phyloP scores from a whole-genome alignment of 2,113 vertebrate species.

The Prunella himalayana region DNA sequence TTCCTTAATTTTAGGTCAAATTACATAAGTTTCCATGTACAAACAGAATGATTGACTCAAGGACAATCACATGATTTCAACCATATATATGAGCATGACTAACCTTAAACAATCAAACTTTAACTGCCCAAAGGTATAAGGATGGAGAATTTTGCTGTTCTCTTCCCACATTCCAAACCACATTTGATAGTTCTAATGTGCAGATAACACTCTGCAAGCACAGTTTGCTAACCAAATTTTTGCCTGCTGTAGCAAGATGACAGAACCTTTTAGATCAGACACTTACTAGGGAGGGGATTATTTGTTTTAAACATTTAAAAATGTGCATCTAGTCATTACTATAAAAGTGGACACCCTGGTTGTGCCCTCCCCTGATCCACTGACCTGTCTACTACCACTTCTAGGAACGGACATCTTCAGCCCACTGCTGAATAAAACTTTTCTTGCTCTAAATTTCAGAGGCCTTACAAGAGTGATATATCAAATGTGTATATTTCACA shows the following conservation, averaged over 20 bases:
- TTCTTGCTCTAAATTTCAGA: neutral
- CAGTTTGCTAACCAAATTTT: neutral
- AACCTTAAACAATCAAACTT: neutral
- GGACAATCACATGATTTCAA: neutral
- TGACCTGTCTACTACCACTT: neutral
- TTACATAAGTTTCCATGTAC: neutral
- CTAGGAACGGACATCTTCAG: neutral
- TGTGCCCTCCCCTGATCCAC: neutral
- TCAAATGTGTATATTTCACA: neutral
- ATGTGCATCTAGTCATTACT: neutral
- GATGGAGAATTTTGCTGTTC: neutral
- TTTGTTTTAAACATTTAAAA: neutral
- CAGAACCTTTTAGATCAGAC: neutral
- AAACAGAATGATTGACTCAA: neutral
- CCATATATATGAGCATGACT: neutral
- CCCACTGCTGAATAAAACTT: neutral
- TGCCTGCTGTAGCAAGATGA: neutral
- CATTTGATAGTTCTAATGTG: neutral
- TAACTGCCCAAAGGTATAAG: neutral
- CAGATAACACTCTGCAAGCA: neutral
- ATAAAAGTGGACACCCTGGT: neutral
- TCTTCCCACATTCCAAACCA: neutral
- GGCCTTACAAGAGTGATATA: neutral
- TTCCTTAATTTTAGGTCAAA: neutral
- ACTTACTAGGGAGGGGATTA: neutral